Conservation (phyloP, 2,797 vertebrate species). For the Momotus momota region DNA sequence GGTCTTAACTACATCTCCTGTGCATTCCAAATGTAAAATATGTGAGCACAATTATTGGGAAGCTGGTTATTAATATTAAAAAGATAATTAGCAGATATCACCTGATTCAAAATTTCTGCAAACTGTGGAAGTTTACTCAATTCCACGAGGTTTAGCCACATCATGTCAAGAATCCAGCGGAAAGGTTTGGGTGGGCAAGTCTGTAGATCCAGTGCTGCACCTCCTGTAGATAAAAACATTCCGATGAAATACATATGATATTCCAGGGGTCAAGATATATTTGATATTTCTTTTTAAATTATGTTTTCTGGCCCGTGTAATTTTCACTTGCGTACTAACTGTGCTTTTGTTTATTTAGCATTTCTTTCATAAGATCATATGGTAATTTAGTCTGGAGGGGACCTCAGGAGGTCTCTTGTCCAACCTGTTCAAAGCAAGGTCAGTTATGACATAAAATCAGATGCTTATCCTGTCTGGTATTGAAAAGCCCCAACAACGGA, state of each 20-base stretch:
- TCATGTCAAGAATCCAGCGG: conserved; percentile 86
- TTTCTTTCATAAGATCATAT: background rate
- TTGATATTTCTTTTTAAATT: background rate
- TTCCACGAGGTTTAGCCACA: conserved; percentile 87
- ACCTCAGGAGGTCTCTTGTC: background rate
- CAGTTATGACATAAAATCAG: background rate
- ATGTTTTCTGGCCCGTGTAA: background rate
- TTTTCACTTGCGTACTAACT: background rate
- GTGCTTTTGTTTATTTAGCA: background rate
- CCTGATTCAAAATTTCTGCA: conserved; percentile 82
- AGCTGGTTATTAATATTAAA: background rate
- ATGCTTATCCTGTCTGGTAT: background rate
- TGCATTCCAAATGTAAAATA: background rate
- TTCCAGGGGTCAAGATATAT: background rate
- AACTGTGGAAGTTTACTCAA: conserved; percentile 84
- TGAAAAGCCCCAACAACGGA: background rate
- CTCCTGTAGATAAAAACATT: conserved; percentile 74
- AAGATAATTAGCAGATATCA: conserved; percentile 31
- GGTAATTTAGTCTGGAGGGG: background rate
- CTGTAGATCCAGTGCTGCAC: conserved; percentile 86
- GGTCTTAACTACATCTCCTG: background rate
- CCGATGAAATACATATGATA: background rate
- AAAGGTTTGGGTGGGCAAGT: conserved; percentile 84
- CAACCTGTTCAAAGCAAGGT: background rate
- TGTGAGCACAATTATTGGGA: background rate